Evolutionary conservation across 2,888 invertebrate species (phyloP).

Genomic region (Dasysyrphus albostriatus): DNA sequence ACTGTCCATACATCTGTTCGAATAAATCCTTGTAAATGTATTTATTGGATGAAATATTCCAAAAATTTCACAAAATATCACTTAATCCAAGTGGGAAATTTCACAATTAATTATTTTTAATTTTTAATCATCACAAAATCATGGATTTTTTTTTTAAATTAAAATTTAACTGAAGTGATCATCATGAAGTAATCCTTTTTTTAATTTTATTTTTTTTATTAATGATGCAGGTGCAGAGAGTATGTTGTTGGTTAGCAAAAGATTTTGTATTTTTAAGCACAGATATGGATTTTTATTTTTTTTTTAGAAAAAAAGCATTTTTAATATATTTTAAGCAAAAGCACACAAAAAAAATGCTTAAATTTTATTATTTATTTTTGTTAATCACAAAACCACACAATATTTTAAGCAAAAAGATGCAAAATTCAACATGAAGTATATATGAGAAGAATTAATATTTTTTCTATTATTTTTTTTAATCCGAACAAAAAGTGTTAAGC

Average conservation of each 20-base stretch:
- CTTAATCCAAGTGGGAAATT: conserved; percentile 55
- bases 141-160: conserved; percentile 4
- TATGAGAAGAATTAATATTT: conserved; percentile 43
- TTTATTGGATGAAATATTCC: conserved; percentile 37
- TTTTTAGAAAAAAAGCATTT: conserved; percentile 27
- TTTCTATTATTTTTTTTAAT: conserved; percentile 30
- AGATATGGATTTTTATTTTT: conserved; percentile 14
- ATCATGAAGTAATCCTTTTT: conserved; percentile 58
- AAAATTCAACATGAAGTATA: conserved; percentile 31
- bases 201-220: conserved; percentile 2
- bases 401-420: conserved; percentile 38
- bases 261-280: conserved; percentile 47
- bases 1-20: conserved; percentile 66
- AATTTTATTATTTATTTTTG: conserved; percentile 17
- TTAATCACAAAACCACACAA: conserved; percentile 49
- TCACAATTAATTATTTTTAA: conserved; percentile 34
- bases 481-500: conserved; percentile 65
- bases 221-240: conserved; percentile 50
- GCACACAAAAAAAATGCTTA: conserved; percentile 46
- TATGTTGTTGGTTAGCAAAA: conserved; percentile 55
- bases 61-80: conserved; percentile 67
- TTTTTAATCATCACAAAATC: conserved; percentile 12
- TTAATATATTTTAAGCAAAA: conserved; percentile 8
- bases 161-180: conserved; percentile 53
- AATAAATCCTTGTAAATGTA: conserved; percentile 60